phyloP scores from a whole-genome alignment of 1,140 invertebrate species.

The Rhagoletis zephyria region DNA sequence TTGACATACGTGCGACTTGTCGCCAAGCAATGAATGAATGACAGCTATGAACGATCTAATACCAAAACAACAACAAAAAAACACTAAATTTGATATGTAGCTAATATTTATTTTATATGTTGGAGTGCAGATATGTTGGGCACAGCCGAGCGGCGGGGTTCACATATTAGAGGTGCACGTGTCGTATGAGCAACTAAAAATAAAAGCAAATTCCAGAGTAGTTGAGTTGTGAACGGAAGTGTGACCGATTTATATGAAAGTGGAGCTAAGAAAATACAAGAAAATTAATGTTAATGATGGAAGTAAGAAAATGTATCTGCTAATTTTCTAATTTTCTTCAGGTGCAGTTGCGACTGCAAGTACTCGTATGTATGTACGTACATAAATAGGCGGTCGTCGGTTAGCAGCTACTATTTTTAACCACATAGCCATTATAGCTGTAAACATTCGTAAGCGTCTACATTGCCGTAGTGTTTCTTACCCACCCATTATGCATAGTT shows the following conservation, averaged over 20 bases:
- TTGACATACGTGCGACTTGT: neutral
- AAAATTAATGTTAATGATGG: neutral
- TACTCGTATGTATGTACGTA: neutral
- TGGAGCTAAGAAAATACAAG: neutral
- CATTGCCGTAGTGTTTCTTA: neutral
- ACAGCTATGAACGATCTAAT: neutral
- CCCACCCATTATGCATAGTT: neutral
- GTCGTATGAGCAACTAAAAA: conserved; percentile 40
- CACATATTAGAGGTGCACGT: neutral
- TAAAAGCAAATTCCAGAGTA: neutral
- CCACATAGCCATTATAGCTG: neutral
- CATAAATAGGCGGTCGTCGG: neutral
- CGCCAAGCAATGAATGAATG: neutral
- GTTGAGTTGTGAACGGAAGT: neutral
- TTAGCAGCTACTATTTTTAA: conserved; percentile 23
- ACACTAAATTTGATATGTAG: neutral
- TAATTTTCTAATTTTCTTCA: neutral
- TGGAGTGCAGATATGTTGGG: no score
- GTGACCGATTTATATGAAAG: neutral
- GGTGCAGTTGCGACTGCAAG: neutral
- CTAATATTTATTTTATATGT: neutral
- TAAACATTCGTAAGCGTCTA: conserved; percentile 5
- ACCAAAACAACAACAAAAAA: no score
- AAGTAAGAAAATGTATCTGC: neutral
- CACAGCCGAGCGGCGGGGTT: neutral